Evolutionary conservation across 2,113 vertebrate genomes (phyloP), one percentile per base, ranked within the genome.

Genomic region (Perognathus longimembris): DNA sequence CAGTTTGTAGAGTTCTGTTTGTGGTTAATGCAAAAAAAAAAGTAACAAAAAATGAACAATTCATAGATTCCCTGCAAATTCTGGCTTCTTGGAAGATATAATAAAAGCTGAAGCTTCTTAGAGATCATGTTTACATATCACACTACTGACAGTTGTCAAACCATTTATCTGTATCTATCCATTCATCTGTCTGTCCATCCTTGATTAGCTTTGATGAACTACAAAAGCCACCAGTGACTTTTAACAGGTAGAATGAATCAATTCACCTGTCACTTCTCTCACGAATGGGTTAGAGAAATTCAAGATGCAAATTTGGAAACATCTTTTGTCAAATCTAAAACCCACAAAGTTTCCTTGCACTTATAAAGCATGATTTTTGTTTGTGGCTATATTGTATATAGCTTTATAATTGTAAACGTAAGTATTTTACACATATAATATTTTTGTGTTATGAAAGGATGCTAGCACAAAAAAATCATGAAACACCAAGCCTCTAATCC

Each of bases 271-370:
- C 9, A 38, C 36, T 91, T 18, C 36, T 10, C 79, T 80, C 30
- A 54, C 36, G 36, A 79, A 92, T 81, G 81, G 89, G 24, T 67
- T 57, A 38, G 67, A 14, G 59, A 91, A 90, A 92, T 92, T 90
- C 22, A 81, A 76, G 20, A 75, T 81, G 40, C 54, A 78, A 36
- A 38, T 45, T 36, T 90, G 80, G 54, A 94, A 95, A 88, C 34
- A 61, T 61, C 54, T 87, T 95, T 90, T 94, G 73, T 88, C 59
- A 89, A 92, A 85, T 88, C 76, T 73, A 76, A 95, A 89, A 57
- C 66, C 64, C 64, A 73, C 28, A 78, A 77, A 96, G 34, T 24
- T 67, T 85, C 94, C 54, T 91, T 91, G 28, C 34, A 88, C 21
- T 91, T 61, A 36, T 76, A 91, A 89, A 94, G 74, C 42, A 97